Evolutionary conservation across 2,888 invertebrate genomes (phyloP), one percentile per base, ranked within the genome.

Genomic region (Synergus laeviventris): DNA sequence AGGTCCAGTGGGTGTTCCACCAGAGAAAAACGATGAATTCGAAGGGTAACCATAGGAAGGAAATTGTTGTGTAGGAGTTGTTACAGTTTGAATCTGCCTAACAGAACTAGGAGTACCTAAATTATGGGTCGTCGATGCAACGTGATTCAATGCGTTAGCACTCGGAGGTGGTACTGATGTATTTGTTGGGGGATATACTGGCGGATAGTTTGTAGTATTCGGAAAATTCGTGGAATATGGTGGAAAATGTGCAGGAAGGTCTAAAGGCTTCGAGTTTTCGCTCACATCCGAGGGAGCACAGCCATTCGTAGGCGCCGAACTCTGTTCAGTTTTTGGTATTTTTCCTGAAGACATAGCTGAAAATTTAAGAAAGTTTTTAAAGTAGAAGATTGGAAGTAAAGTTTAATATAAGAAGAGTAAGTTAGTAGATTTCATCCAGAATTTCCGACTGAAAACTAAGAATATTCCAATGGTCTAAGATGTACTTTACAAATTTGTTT

Each of bases 151-250:
- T 5, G 90, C 73, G 73, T 87, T 89, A 12, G 91, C 88, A 9
- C 88, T 84, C 3, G 91, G 91, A 4, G 91, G 90, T 31, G 91
- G 90, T 36, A 90, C 87, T 11, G 89, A 84, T 42, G 89, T 88
- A 74, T 90, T 91, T 3, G 89, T 80, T 9, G 89, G 90, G 45
- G 91, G 90, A 82, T 90, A 91, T 5, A 89, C 89, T 31, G 89
- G 85, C 5, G 90, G 88, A 80, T 90, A 91, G 61, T 83, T 86
- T 14, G 89, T 81, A 54, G 84, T 85, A 9, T 83, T 83, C 3
- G 87, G 76, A 77, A 88, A 91, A 79, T 84, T 87, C 11, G 88
- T 45, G 11, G 90, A 82, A 76, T 88, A 90, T 0, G 88, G 84
- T 38, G 88, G 82, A 79, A 87, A 91, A 64, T 88, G 90, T 11